Evolutionary conservation across 2,113 vertebrate species (phyloP).

Genomic region (Panthera tigris): DNA sequence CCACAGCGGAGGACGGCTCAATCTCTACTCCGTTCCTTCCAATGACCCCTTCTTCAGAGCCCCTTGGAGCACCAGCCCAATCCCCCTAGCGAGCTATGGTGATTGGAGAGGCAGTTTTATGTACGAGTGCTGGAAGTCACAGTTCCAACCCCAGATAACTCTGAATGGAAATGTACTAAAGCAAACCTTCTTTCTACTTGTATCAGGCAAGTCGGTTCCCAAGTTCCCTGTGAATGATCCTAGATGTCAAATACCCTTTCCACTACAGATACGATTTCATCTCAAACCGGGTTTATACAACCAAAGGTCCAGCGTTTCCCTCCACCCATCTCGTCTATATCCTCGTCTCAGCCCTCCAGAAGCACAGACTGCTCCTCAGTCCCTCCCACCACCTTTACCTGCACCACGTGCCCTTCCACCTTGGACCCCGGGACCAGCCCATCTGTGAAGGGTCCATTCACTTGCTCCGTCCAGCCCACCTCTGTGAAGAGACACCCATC

Average conservation of each 20-base stretch:
- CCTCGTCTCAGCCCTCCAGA: neutral
- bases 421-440: neutral
- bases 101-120: neutral
- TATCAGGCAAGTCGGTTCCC: neutral
- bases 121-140: neutral
- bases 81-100: neutral
- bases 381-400: neutral
- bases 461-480: neutral
- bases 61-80: neutral
- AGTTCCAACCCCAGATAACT: neutral
- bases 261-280: neutral
- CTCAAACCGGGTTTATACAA: neutral
- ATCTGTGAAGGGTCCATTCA: neutral
- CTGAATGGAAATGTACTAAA: neutral
- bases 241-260: neutral
- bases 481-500: neutral
- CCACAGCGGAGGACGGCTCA: neutral
- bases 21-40: accelerated
- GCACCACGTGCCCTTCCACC: neutral
- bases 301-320: neutral
- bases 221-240: neutral
- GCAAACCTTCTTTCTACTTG: neutral
- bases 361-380: neutral
- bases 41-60: neutral
- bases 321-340: too few relatives aligned